phyloP scores from a whole-genome alignment of 2,888 invertebrate species.

The Cynaeus angustus region DNA sequence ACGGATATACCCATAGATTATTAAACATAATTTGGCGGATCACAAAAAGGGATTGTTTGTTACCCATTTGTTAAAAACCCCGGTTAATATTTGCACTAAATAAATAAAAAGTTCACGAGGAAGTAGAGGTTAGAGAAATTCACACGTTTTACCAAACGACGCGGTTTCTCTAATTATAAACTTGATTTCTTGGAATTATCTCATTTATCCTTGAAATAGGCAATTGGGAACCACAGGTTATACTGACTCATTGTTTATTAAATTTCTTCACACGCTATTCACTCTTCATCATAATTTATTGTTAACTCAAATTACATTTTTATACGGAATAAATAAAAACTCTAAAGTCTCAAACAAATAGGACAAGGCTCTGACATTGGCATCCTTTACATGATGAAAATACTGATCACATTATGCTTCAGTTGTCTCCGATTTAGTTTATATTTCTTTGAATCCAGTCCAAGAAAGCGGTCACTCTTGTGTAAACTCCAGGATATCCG shows the following conservation, averaged over 20 bases:
- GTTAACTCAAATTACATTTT: background rate
- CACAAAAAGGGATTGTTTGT: background rate
- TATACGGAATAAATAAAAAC: slow-evolving; percentile 19
- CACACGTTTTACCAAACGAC: background rate
- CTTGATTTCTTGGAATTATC: slow-evolving; percentile 20
- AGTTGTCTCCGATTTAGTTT: slow-evolving; percentile 30
- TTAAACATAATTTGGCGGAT: background rate
- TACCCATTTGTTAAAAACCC: background rate
- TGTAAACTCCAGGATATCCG: slow-evolving; percentile 79
- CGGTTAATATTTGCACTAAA: too few species aligned
- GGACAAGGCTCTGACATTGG: slow-evolving; percentile 30
- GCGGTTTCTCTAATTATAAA: slow-evolving; percentile 3
- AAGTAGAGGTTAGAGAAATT: background rate
- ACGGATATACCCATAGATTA: slow-evolving; percentile 2
- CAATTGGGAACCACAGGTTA: slow-evolving; percentile 18
- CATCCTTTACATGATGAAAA: slow-evolving; percentile 17
- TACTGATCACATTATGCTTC: slow-evolving; percentile 16
- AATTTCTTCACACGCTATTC: slow-evolving; percentile 19
- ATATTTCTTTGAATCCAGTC: slow-evolving; percentile 76
- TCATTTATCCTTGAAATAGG: slow-evolving; percentile 25
- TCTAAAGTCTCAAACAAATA: slow-evolving; percentile 8
- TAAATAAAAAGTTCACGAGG: background rate
- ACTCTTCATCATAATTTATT: background rate
- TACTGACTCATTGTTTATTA: slow-evolving; percentile 17
- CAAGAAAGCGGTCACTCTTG: slow-evolving; percentile 75